Percentiles rank a stretch among this genome's conserved stretches.
Evolutionary conservation across 1,140 invertebrate species (phyloP).

Genomic region (Brachionus asplanchnoidis): DNA sequence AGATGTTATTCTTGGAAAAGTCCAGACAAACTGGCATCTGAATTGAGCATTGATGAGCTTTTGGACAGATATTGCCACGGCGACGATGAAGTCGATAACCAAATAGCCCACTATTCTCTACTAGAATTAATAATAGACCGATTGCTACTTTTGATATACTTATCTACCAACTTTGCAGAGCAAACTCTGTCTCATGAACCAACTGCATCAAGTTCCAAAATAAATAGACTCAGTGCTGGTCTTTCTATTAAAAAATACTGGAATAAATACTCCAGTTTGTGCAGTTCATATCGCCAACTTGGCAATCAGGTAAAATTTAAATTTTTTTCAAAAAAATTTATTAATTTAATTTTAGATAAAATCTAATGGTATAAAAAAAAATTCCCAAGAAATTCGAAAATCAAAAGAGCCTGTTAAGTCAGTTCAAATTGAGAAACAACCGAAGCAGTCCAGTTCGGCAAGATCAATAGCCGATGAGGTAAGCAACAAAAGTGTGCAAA

Average conservation of each 20-base stretch:
- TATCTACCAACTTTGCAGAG: constrained; percentile 4
- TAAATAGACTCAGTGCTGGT: constrained; percentile 4
- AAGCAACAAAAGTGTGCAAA: constrained; percentile 34
- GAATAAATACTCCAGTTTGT: constrained; percentile 12
- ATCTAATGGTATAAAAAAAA: not conserved
- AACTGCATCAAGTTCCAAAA: not conserved
- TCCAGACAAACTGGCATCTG: constrained; percentile 31
- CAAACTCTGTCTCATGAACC: not conserved
- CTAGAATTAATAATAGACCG: constrained; percentile 37
- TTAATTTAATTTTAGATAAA: not conserved
- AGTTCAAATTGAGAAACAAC: not conserved
- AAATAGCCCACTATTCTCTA: constrained; percentile 16
- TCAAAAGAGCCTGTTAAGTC: not conserved
- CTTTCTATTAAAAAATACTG: constrained; percentile 40
- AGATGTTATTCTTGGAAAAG: constrained; percentile 42
- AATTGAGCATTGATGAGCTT: constrained; percentile 23
- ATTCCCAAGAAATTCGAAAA: not conserved
- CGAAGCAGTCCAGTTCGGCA: not conserved
- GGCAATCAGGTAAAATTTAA: not conserved
- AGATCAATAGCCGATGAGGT: not conserved
- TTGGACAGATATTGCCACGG: not conserved
- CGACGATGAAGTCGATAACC: constrained; percentile 26
- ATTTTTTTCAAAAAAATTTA: not conserved
- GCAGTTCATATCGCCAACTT: not conserved
- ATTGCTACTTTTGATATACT: not conserved